phyloP scores from a whole-genome alignment of 2,113 vertebrate species.

The Spea multiplicata region DNA sequence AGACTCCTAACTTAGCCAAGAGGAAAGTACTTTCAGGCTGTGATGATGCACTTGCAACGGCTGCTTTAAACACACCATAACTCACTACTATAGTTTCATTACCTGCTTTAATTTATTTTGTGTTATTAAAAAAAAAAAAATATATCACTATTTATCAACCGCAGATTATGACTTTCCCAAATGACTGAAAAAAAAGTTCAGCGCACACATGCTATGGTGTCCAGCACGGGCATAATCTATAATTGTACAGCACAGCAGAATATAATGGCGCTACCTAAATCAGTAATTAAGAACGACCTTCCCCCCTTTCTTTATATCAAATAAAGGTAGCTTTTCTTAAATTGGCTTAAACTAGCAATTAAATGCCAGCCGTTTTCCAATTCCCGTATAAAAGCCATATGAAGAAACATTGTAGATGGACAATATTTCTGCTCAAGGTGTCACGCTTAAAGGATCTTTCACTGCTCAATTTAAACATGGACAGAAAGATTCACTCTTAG shows the following conservation, averaged over 20 bases:
- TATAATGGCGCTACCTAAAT: no score
- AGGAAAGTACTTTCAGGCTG: constrained; percentile 67
- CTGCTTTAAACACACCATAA: constrained; percentile 75
- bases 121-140: constrained; percentile 64
- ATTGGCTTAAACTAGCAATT: no score
- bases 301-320: not conserved
- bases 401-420: no score
- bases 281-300: not conserved
- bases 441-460: no score
- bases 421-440: no score
- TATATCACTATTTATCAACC: constrained; percentile 6
- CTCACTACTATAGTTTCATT: constrained; percentile 71
- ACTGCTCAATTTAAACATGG: no score
- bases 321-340: no score
- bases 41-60: constrained; percentile 80
- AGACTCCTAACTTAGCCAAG: constrained; percentile 84
- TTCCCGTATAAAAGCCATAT: no score
- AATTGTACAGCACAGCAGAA: no score
- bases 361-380: no score
- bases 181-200: constrained; percentile 2
- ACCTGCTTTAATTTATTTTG: constrained; percentile 57
- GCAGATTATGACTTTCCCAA: constrained; percentile 33
- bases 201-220: constrained; percentile 11
- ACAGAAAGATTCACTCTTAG: no score
- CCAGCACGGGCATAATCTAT: constrained; percentile 15